Evolutionary conservation across 2,797 vertebrate species (phyloP).

Genomic region (Scolopax bukidnonensis): DNA sequence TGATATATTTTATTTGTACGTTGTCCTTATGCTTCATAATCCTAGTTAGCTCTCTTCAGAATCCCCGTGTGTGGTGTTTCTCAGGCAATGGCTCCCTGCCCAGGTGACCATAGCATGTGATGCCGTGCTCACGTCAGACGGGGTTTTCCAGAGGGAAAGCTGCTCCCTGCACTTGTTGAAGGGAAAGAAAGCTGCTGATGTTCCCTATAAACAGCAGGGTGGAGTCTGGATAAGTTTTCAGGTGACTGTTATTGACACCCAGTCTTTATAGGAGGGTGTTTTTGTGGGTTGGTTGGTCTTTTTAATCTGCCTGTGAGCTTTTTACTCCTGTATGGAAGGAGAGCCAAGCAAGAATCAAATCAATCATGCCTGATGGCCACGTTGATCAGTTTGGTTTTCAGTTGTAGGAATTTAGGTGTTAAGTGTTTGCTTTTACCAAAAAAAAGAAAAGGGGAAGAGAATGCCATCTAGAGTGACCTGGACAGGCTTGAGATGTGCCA

Average conservation of each 20-base stretch:
- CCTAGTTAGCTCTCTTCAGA: accelerated
- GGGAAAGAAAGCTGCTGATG: neutral
- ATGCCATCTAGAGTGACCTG: neutral
- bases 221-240: accelerated
- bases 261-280: neutral
- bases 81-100: neutral
- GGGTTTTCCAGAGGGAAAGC: neutral
- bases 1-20: accelerated
- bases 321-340: neutral
- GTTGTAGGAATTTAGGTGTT: neutral
- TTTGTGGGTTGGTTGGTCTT: neutral
- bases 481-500: neutral
- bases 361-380: neutral
- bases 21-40: neutral
- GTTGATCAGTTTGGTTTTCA: neutral
- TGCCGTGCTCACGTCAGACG: accelerated
- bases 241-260: neutral
- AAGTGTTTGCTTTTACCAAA: neutral
- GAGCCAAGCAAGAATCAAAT: neutral
- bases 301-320: neutral
- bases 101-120: accelerated
- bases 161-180: neutral
- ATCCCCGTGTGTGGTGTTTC: accelerated
- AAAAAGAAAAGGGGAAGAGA: neutral
- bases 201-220: accelerated